Evolutionary conservation across 2,888 invertebrate species (phyloP).

Genomic region (Epiblema foenella): DNA sequence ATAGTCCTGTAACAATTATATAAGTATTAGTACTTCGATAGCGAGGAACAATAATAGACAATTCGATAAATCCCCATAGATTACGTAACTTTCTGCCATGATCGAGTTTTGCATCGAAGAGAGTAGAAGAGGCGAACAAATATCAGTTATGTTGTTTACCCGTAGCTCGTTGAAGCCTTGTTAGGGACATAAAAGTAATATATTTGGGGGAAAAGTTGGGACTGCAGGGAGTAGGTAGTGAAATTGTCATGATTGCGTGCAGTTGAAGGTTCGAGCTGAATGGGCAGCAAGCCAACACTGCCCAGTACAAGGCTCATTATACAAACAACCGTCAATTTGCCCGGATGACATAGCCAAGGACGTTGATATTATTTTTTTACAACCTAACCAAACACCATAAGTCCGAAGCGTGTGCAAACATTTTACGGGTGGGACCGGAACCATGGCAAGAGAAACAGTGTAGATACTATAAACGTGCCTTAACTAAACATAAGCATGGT

Average conservation of each 20-base stretch:
- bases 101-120: conserved; percentile 11
- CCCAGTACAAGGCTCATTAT: conserved; percentile 68
- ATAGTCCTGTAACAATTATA: conserved; percentile 92
- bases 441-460: background rate
- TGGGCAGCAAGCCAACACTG: conserved; percentile 63
- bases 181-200: conserved; percentile 29
- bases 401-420: conserved; percentile 39
- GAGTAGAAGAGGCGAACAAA: conserved; percentile 22
- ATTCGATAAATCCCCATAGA: conserved; percentile 25
- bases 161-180: conserved; percentile 26
- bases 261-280: conserved; percentile 49
- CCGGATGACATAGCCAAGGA: conserved; percentile 55
- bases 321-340: conserved; percentile 60
- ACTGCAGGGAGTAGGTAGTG: conserved; percentile 27
- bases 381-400: conserved; percentile 45
- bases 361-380: conserved; percentile 48
- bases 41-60: conserved; percentile 37
- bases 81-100: conserved; percentile 28
- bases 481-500: background rate
- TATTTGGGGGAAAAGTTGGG: conserved; percentile 32
- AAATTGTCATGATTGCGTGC: conserved; percentile 44
- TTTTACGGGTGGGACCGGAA: conserved; percentile 1
- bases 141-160: conserved; percentile 32
- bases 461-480: background rate
- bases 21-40: conserved; percentile 33